Percentiles rank a stretch among this genome's conserved stretches.
Conservation (phyloP, 2,888 invertebrate genomes). For the Cetonia aurata region DNA sequence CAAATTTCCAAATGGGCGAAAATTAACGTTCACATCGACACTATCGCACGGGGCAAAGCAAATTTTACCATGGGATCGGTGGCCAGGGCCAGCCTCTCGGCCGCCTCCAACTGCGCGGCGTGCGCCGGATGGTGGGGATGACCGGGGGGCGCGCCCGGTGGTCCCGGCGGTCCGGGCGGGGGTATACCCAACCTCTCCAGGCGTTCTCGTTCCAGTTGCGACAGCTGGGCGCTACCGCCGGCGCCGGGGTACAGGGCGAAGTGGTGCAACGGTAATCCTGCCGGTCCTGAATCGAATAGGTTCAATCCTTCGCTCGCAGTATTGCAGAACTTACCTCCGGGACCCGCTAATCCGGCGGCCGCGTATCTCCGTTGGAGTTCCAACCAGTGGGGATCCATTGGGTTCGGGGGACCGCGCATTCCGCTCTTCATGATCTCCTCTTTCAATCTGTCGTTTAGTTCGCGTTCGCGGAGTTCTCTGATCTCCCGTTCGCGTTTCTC, state of each 20-base stretch:
- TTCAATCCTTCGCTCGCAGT: too few species aligned
- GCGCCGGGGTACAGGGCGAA: constrained; percentile 83
- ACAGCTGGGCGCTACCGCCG: constrained; percentile 72
- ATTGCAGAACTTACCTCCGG: constrained; percentile 55
- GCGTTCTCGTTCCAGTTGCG: constrained; percentile 90
- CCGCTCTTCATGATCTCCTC: constrained; percentile 86
- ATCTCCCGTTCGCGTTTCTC: constrained; percentile 83
- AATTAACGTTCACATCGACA: too few species aligned
- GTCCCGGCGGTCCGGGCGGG: constrained; percentile 70
- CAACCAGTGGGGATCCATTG: constrained; percentile 83
- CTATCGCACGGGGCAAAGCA: not conserved
- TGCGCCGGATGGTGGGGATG: constrained; percentile 71
- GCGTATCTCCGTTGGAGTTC: constrained; percentile 85
- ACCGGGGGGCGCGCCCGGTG: constrained; percentile 69
- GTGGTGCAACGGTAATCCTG: constrained; percentile 75
- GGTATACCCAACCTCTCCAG: constrained; percentile 86
- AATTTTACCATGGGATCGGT: constrained; percentile 87
- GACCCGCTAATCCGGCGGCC: constrained; percentile 65
- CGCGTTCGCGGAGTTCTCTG: constrained; percentile 83
- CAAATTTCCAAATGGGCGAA: constrained; percentile 5
- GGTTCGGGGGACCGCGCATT: constrained; percentile 64
- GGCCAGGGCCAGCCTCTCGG: constrained; percentile 85
- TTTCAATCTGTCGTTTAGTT: constrained; percentile 87
- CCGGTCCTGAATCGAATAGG: constrained; percentile 51
- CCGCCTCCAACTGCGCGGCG: constrained; percentile 76